Evolutionary conservation across 2,888 invertebrate genomes (phyloP), one percentile per base, ranked within the genome.

Genomic region (Ichneumon xanthorius): DNA sequence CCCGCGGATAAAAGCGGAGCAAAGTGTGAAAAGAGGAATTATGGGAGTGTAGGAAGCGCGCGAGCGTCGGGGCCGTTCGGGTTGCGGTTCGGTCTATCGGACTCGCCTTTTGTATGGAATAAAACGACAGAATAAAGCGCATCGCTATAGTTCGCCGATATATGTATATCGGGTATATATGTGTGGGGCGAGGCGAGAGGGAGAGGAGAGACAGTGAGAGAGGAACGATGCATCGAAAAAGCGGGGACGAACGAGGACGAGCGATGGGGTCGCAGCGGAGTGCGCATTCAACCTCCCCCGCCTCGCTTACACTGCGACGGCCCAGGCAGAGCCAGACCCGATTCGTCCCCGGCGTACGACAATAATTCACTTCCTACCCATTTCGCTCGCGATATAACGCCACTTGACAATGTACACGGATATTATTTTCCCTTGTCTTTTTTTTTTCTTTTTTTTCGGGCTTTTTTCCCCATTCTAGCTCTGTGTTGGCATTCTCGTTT

Each of bases 321-420:
- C 33, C 71, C 73, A 65, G 58, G 80, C 80, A 82, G 68, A 82
- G 65, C 75, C 80, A 82, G 82, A 85, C 85, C 80, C 89, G 88
- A 89, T 90, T 90, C 91, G 89, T 90, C 90, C 85, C 82, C 80
- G 76, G 76, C 70, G 75, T 88, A 89, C 88, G 88, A 87, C 89
- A 91, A 92, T 92, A 92, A 92, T 92, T 92, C 92, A 92, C 92
- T 92, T 92, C 91, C 91, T 88, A 90, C 87, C 92, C 92, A 92
- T 92, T 92, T 92, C 89, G 91, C 89, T 89, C 88, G 88, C 91
- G 89, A 92, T 91, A 91, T 88, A 90, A 90, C 88, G 89, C 88
- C 90, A 90, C 90, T 90, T 88, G 90, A 90, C 90, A 89, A 90
- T 90, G 88, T 90, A 89, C 90, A 90, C 87, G 81, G 83, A 85